Evolutionary conservation across 2,888 invertebrate species (phyloP).

Genomic region (Trissolcus brochymenae): DNA sequence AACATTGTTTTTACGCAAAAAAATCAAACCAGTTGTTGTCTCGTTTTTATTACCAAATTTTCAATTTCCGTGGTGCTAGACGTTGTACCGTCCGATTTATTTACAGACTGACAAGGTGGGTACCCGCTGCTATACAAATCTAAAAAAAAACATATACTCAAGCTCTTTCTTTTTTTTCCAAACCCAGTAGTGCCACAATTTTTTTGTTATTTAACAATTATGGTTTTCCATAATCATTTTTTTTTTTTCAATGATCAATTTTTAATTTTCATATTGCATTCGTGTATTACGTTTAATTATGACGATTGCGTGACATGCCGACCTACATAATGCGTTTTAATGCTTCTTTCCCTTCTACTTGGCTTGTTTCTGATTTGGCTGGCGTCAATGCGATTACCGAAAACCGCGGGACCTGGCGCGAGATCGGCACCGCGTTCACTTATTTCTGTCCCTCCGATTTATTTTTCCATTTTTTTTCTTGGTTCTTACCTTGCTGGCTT

Average conservation of each 20-base stretch:
- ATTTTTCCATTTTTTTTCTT: constrained; percentile 1
- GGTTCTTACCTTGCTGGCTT: constrained; percentile 38
- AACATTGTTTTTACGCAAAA: constrained; percentile 61
- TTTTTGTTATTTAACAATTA: constrained; percentile 14
- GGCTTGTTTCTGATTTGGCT: constrained; percentile 49
- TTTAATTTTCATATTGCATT: constrained; percentile 8
- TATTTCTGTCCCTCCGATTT: too few species aligned
- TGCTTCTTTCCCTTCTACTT: constrained; percentile 59
- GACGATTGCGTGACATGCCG: constrained; percentile 65
- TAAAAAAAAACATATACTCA: not conserved
- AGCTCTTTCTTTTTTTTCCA: not conserved
- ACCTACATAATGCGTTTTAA: constrained; percentile 65
- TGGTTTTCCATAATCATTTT: too few species aligned
- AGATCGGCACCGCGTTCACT: constrained; percentile 20
- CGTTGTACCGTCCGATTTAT: constrained; percentile 62
- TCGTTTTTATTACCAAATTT: constrained; percentile 64
- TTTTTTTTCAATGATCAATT: too few species aligned
- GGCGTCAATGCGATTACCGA: constrained; percentile 23
- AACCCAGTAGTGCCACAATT: not conserved
- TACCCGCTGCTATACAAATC: constrained; percentile 10
- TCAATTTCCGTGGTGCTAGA: constrained; percentile 57
- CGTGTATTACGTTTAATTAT: constrained; percentile 26
- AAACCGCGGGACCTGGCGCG: constrained; percentile 26
- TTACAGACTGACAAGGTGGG: constrained; percentile 51
- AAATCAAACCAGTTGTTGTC: constrained; percentile 5